These are phyloP conservation scores for Pandemis heparana DNA, from an alignment of 2,888 invertebrate species.

Conservation along the genomic window DNA sequence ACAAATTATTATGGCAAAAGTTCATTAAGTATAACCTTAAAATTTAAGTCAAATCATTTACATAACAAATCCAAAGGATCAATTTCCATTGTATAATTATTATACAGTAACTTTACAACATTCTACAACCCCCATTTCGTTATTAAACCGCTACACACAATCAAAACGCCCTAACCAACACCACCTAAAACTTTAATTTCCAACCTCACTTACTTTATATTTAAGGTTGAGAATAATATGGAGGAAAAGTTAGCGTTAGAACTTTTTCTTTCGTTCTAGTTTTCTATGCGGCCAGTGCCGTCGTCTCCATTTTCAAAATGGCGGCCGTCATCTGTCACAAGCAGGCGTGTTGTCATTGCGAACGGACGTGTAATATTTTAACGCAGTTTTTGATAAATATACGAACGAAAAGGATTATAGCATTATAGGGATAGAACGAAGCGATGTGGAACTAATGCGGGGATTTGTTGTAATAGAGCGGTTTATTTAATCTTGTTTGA, in stretches of 20 bases:
- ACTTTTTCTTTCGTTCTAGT: slow-evolving; percentile 6
- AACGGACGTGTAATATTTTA: slow-evolving; percentile 48
- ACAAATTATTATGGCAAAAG: not conserved
- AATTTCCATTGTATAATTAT: slow-evolving; percentile 4
- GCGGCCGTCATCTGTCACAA: slow-evolving; percentile 62
- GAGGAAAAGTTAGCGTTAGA: not conserved
- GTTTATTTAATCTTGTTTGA: not conserved
- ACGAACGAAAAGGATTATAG: not conserved
- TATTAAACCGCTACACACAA: not conserved
- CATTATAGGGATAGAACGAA: not conserved
- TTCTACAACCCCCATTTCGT: not conserved
- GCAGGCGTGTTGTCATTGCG: slow-evolving; percentile 53
- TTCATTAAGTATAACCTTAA: not conserved
- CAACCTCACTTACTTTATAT: not conserved
- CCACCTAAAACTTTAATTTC: not conserved
- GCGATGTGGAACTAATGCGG: not conserved
- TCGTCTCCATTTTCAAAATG: slow-evolving; percentile 54
- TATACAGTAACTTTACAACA: not conserved
- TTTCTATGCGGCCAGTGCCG: slow-evolving; percentile 19
- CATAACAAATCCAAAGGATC: not conserved
- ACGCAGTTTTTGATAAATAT: not conserved
- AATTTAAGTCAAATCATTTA: not conserved
- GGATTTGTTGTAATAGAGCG: not conserved
- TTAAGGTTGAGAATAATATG: not conserved
- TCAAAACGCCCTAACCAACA: not conserved